phyloP scores from a whole-genome alignment of 2,113 vertebrate species.

The Alethe diademata region DNA sequence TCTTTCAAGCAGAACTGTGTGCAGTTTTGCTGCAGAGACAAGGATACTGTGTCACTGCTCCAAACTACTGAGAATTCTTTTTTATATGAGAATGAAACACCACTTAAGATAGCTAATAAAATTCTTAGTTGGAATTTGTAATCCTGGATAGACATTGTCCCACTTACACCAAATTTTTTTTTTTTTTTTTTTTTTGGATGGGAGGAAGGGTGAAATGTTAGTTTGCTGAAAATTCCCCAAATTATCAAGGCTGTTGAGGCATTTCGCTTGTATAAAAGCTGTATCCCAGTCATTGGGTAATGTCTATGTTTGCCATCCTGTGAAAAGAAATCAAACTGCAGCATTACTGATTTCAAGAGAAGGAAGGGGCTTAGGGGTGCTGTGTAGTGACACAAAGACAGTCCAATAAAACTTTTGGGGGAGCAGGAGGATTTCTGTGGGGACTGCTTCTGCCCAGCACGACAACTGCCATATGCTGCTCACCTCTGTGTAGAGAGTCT shows the following conservation, averaged over 20 bases:
- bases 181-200: no score
- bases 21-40: background rate
- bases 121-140: background rate
- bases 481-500: background rate
- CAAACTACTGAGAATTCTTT: background rate
- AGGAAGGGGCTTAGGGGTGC: accelerated
- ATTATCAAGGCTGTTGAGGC: background rate
- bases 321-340: background rate
- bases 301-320: background rate
- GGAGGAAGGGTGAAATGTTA: accelerated
- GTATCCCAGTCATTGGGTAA: background rate
- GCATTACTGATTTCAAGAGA: background rate
- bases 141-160: background rate
- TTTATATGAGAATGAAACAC: background rate
- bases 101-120: background rate
- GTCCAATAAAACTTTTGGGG: background rate
- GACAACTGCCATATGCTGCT: background rate
- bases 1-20: background rate
- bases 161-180: background rate
- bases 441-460: background rate
- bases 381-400: background rate
- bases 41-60: background rate
- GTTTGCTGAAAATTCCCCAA: background rate
- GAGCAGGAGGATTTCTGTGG: background rate
- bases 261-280: background rate